A percentile compares a stretch with the other conserved stretches of the same genome.
phyloP scores from a whole-genome alignment of 2,888 invertebrate genomes.

The Drosophila anomalata region DNA sequence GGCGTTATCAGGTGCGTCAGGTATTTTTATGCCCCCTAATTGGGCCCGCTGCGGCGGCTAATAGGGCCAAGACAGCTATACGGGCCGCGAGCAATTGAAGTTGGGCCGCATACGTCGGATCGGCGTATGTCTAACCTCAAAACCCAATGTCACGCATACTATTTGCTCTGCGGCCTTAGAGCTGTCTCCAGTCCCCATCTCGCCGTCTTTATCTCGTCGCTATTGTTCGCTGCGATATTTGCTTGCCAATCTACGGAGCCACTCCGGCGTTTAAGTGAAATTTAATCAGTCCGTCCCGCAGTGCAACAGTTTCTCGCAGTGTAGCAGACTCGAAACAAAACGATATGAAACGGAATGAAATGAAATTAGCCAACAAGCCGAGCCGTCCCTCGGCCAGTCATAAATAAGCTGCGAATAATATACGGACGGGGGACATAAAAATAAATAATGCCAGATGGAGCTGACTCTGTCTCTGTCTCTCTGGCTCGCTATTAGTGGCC shows the following conservation, averaged over 20 bases:
- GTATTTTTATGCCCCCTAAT: conserved; percentile 1
- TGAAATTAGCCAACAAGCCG: conserved; percentile 65
- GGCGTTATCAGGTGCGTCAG: conserved; percentile 3
- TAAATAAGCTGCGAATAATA: conserved; percentile 70
- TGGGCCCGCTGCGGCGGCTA: conserved; percentile 16
- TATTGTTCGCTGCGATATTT: conserved; percentile 45
- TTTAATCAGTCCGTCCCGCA: too few relatives aligned
- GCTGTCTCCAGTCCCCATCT: conserved; percentile 20
- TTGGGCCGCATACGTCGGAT: conserved; percentile 28
- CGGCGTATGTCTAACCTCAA: conserved; percentile 68
- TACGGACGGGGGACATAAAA: conserved; percentile 63
- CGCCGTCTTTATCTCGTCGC: conserved; percentile 12
- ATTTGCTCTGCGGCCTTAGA: conserved; percentile 55
- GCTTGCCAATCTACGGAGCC: too few relatives aligned
- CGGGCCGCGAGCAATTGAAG: conserved; percentile 51
- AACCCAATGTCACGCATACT: conserved; percentile 74
- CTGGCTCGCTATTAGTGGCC: conserved; percentile 8
- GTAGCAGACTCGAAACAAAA: conserved; percentile 13
- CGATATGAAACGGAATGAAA: conserved; percentile 41
- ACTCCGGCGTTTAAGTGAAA: too few relatives aligned
- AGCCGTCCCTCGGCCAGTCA: conserved; percentile 36
- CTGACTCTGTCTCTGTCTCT: background rate
- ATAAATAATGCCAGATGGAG: conserved; percentile 54
- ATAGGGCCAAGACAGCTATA: conserved; percentile 47
- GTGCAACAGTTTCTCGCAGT: background rate